phyloP scores from a whole-genome alignment of 2,113 vertebrate genomes.

The Pseudorhombus dupliciocellatus region DNA sequence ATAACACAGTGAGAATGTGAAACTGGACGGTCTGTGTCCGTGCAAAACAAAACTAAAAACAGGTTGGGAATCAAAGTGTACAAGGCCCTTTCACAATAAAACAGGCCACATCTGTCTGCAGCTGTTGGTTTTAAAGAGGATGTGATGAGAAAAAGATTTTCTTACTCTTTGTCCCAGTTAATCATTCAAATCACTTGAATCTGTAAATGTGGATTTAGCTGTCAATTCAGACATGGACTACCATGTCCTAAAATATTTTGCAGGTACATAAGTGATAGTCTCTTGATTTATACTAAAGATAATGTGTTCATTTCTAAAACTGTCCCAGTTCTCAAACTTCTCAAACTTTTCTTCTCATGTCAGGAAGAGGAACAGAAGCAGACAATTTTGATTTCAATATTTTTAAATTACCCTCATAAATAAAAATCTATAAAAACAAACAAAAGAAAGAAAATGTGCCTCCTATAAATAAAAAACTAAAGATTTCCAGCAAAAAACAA shows the following conservation, averaged over 20 bases:
- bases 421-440: constrained; percentile 66
- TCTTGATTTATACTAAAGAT: too few relatives aligned
- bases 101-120: background rate
- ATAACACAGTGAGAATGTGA: constrained; percentile 14
- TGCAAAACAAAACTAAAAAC: background rate
- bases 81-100: background rate
- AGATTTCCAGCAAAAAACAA: constrained; percentile 67
- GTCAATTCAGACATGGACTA: too few relatives aligned
- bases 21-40: background rate
- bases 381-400: background rate
- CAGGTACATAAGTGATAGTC: too few relatives aligned
- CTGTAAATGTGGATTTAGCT: too few relatives aligned
- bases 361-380: background rate
- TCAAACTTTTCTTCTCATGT: background rate
- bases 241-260: too few relatives aligned
- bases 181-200: too few relatives aligned
- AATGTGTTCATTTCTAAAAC: too few relatives aligned
- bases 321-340: background rate
- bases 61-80: background rate
- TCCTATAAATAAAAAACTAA: constrained; percentile 77
- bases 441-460: constrained; percentile 45
- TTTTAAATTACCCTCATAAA: constrained; percentile 73
- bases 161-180: too few relatives aligned
- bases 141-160: background rate
- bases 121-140: background rate